These are phyloP conservation scores for Arenaria interpres DNA, from an alignment of 2,113 vertebrate genomes.

Conservation along the genomic window DNA sequence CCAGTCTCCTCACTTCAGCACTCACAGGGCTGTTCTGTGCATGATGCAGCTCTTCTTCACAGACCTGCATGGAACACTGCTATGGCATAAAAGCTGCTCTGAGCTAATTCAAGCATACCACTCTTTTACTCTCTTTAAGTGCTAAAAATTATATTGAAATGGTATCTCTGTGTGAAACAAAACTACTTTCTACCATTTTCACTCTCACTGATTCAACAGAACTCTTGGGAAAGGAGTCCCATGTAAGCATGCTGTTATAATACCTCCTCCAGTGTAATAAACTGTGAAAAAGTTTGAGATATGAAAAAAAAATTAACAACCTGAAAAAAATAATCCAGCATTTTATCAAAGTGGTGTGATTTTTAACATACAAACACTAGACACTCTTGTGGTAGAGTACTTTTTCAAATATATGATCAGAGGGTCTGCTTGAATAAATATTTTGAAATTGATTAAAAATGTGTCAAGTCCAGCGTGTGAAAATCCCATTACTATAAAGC, in stretches of 20 bases:
- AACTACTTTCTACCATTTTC: neutral
- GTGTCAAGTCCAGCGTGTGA: neutral
- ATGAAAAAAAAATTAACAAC: neutral
- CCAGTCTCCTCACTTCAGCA: neutral
- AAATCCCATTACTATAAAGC: neutral
- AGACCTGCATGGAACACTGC: neutral
- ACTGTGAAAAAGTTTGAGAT: neutral
- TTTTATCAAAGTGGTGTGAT: neutral
- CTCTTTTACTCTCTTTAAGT: neutral
- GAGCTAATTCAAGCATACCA: neutral
- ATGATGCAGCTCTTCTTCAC: neutral
- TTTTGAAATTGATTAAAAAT: neutral
- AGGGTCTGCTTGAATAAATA: neutral
- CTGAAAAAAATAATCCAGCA: neutral
- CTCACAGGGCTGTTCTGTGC: neutral
- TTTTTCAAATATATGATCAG: neutral
- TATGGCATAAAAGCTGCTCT: neutral
- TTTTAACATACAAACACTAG: neutral
- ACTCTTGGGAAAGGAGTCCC: neutral
- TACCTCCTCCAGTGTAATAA: neutral
- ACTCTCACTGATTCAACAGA: neutral
- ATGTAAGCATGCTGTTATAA: neutral
- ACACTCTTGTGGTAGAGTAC: neutral
- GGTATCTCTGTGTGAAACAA: neutral
- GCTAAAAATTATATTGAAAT: neutral